Conservation (phyloP, 2,113 vertebrate species). For the Sceloporus tristichus region DNA sequence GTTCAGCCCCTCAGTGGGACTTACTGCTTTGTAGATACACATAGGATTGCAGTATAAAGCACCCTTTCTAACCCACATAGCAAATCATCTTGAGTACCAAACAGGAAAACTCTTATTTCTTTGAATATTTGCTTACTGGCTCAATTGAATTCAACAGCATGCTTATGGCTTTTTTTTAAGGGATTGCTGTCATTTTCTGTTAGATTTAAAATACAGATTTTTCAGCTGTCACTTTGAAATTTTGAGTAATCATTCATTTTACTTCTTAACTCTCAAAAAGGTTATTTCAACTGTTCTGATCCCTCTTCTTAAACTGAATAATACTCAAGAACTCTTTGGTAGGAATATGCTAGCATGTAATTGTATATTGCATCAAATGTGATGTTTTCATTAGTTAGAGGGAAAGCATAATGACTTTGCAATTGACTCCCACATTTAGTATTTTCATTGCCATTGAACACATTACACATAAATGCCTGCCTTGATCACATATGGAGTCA, state of each 20-base stretch:
- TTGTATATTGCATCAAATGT: constrained; percentile 71
- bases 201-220: constrained; percentile 51
- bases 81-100: too few relatives aligned
- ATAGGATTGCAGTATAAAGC: too few relatives aligned
- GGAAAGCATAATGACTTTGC: constrained; percentile 73
- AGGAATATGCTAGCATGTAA: constrained; percentile 72
- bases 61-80: too few relatives aligned
- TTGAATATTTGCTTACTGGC: too few relatives aligned
- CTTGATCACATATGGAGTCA: constrained; percentile 61
- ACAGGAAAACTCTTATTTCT: too few relatives aligned
- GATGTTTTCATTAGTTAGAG: constrained; percentile 76
- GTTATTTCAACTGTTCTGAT: constrained; percentile 74
- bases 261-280: constrained; percentile 73
- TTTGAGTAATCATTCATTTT: constrained; percentile 52
- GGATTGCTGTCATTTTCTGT: background rate
- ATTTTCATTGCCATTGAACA: constrained; percentile 72
- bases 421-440: constrained; percentile 77
- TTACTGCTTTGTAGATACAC: too few relatives aligned
- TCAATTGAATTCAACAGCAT: too few relatives aligned
- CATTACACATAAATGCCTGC: constrained; percentile 71
- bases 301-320: constrained; percentile 71
- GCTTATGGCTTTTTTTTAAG: too few relatives aligned
- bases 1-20: too few relatives aligned
- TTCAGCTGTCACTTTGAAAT: constrained; percentile 58
- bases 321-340: constrained; percentile 66